Conservation (phyloP, 2,113 vertebrate species). For the Erythrocercus mccallii region DNA sequence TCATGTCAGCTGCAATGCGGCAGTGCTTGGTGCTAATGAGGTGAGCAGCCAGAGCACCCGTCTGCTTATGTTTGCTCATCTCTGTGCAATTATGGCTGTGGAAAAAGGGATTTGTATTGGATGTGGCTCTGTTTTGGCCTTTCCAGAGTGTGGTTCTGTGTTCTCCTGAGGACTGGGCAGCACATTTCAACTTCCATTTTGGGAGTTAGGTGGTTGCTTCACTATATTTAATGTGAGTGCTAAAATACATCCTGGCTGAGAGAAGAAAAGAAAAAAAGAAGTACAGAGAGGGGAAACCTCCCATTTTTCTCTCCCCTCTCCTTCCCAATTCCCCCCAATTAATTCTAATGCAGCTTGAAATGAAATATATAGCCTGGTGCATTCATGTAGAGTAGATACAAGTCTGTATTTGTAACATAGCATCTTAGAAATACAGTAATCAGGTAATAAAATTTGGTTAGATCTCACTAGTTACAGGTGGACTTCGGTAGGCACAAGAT, state of each 20-base stretch:
- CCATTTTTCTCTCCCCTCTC: accelerated
- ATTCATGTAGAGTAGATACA: not conserved
- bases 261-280: not conserved
- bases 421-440: not conserved
- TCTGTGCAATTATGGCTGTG: not conserved
- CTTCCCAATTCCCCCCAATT: accelerated
- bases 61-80: conserved; percentile 37
- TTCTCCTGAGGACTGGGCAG: not conserved
- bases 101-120: not conserved
- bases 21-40: conserved; percentile 66
- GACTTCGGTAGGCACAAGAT: not conserved
- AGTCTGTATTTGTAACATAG: not conserved
- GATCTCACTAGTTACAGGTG: not conserved
- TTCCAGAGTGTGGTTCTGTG: not conserved
- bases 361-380: not conserved
- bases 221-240: not conserved
- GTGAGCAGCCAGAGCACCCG: conserved; percentile 29
- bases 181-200: not conserved
- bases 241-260: not conserved
- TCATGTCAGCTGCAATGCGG: conserved; percentile 63
- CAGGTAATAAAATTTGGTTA: not conserved
- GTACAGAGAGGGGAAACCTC: not conserved
- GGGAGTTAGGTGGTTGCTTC: not conserved
- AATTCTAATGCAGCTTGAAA: not conserved
- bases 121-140: not conserved